Conservation (phyloP, 2,113 vertebrate species). For the Catagonus wagneri region DNA sequence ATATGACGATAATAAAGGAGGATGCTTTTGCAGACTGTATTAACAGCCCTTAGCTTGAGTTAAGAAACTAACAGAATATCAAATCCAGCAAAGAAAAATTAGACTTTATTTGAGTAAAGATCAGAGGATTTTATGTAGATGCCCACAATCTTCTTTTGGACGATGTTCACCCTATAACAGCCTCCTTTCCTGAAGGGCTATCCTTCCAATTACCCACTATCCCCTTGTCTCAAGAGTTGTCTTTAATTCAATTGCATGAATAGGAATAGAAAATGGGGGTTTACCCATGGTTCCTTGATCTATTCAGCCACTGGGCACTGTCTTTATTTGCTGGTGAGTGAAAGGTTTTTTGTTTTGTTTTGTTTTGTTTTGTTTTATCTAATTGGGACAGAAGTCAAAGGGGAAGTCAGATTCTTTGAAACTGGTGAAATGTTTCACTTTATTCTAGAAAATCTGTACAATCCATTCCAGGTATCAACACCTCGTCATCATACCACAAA, state of each 20-base stretch:
- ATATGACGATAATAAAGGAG: background rate
- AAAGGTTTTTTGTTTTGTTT: background rate
- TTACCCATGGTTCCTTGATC: background rate
- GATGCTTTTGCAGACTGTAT: background rate
- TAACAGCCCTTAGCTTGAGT: background rate
- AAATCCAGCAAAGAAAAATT: slow-evolving; percentile 26
- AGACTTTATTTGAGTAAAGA: slow-evolving; percentile 4
- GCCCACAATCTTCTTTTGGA: background rate
- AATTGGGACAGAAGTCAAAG: background rate
- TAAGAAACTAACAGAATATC: background rate
- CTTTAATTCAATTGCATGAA: background rate
- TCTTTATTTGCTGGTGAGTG: background rate
- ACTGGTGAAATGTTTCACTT: slow-evolving; percentile 16
- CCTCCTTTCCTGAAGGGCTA: background rate
- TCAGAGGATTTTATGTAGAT: background rate
- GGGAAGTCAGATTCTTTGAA: background rate
- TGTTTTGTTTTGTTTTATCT: background rate
- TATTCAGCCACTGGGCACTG: background rate
- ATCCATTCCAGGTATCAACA: slow-evolving; percentile 45
- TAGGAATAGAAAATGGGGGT: slow-evolving; percentile 6
- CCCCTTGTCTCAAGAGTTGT: background rate
- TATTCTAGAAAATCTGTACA: slow-evolving; percentile 15
- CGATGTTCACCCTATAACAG: background rate
- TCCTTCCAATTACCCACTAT: background rate
- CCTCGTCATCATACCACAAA: slow-evolving; percentile 54